Conservation (phyloP, 1,140 invertebrate species). For the Meloidogyne chitwoodi region DNA sequence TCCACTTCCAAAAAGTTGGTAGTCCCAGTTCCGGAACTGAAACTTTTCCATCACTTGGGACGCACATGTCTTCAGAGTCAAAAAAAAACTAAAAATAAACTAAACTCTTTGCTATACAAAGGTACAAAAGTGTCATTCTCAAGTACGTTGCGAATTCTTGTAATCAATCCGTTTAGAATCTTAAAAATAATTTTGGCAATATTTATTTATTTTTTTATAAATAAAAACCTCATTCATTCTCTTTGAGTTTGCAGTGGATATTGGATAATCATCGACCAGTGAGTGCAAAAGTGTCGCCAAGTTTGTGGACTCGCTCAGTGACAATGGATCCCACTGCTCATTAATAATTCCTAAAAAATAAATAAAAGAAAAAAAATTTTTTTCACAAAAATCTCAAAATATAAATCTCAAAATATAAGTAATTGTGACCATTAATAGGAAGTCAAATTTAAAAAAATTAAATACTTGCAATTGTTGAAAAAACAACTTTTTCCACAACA, state of each 20-base stretch:
- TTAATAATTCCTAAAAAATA: conserved; percentile 34
- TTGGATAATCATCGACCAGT: conserved; percentile 29
- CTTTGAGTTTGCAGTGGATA: conserved; percentile 21
- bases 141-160: conserved; percentile 1
- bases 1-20: too few species aligned
- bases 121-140: conserved; percentile 41
- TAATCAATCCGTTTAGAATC: conserved; percentile 12
- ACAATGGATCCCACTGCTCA: conserved; percentile 43
- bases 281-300: conserved; percentile 20
- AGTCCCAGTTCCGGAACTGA: too few species aligned
- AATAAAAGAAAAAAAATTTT: conserved; percentile 9
- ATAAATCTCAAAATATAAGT: too few species aligned
- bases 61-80: too few species aligned
- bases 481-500: conserved; percentile 43
- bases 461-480: conserved; percentile 48
- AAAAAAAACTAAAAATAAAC: background rate
- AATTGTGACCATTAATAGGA: too few species aligned
- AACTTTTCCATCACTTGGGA: too few species aligned
- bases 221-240: conserved; percentile 19
- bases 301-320: conserved; percentile 27
- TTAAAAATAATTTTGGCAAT: background rate
- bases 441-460: too few species aligned
- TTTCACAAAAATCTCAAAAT: background rate
- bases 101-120: conserved; percentile 39
- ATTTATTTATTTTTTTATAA: background rate